Conservation (phyloP, 2,797 vertebrate species). For the Novumbra hubbsi region DNA sequence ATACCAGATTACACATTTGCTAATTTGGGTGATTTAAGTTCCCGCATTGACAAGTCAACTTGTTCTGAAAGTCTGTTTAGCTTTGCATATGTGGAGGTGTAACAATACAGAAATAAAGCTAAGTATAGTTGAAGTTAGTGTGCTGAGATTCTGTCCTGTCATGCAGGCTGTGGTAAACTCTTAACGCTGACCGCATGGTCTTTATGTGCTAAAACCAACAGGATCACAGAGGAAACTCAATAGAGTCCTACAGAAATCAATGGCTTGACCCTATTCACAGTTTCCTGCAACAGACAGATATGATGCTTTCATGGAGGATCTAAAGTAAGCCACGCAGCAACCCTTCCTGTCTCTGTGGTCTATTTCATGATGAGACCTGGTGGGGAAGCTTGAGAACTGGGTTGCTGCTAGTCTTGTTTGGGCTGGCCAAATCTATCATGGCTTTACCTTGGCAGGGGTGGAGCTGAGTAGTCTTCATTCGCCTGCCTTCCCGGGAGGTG, state of each 20-base stretch:
- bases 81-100: constrained; percentile 16
- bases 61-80: background rate
- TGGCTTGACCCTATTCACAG: background rate
- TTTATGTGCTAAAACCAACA: background rate
- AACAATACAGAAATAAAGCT: constrained; percentile 19
- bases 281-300: background rate
- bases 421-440: constrained; percentile 32
- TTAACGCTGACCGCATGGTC: background rate
- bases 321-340: background rate
- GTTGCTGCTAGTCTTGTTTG: constrained; percentile 41
- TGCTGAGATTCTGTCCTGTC: background rate
- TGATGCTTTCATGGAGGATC: background rate
- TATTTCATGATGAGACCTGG: background rate
- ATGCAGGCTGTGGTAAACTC: background rate
- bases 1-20: constrained; percentile 23
- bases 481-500: constrained; percentile 43
- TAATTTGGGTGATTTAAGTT: constrained; percentile 27
- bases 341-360: background rate
- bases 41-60: background rate
- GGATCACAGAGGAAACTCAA: background rate
- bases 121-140: constrained; percentile 4
- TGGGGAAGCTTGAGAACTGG: background rate
- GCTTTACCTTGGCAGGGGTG: constrained; percentile 27
- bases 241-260: background rate
- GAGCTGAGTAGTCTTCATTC: constrained; percentile 19